phyloP scores from a whole-genome alignment of 2,888 invertebrate species.

The Plemyria rubiginata region DNA sequence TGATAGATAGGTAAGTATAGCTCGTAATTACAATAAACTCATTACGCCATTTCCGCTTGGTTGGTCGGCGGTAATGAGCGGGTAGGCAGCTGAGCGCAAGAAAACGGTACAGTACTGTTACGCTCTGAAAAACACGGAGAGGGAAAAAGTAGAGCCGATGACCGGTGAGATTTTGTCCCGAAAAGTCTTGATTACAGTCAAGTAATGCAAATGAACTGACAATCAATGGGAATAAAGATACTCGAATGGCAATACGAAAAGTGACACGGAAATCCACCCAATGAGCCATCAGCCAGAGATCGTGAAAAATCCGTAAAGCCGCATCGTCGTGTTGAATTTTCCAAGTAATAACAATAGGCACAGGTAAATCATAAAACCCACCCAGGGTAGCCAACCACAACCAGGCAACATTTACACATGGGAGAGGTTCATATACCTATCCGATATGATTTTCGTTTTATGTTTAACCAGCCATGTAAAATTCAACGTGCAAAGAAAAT shows the following conservation, averaged over 20 bases:
- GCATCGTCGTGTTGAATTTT: no score
- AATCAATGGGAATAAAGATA: background rate
- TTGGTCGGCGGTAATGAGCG: constrained; percentile 58
- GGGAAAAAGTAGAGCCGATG: constrained; percentile 58
- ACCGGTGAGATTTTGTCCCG: constrained; percentile 46
- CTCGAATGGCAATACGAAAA: no score
- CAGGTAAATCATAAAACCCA: no score
- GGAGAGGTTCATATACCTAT: no score
- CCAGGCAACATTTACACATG: no score
- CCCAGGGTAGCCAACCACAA: no score
- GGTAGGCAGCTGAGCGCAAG: constrained; percentile 57
- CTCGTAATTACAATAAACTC: constrained; percentile 65
- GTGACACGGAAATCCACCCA: no score
- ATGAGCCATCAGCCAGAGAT: no score
- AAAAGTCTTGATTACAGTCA: constrained; percentile 30
- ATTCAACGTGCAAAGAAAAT: constrained; percentile 12
- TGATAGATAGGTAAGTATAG: constrained; percentile 35
- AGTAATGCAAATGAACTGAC: background rate
- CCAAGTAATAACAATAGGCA: no score
- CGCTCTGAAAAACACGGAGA: constrained; percentile 66
- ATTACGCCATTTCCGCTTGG: constrained; percentile 66
- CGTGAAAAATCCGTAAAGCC: no score
- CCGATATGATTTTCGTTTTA: no score
- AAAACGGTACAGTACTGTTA: constrained; percentile 73
- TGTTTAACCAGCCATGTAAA: constrained; percentile 10